phyloP scores from a whole-genome alignment of 1,140 invertebrate genomes.

The Drosophila mayri region DNA sequence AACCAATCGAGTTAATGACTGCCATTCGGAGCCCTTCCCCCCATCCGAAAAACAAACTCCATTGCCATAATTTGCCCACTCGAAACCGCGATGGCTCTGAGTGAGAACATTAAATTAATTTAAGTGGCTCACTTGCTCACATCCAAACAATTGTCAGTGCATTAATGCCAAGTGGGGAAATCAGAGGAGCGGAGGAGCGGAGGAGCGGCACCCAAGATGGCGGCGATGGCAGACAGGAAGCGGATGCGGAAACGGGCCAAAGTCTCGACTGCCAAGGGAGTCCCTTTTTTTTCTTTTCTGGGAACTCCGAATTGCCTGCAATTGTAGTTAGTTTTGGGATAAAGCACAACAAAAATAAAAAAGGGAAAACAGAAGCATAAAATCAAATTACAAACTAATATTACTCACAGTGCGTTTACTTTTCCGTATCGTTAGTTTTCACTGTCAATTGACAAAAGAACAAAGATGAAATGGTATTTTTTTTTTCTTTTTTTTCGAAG shows the following conservation, averaged over 20 bases:
- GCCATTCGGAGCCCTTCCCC: background rate
- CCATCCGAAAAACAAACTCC: conserved; percentile 20
- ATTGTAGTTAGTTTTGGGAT: conserved; percentile 40
- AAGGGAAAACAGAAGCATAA: conserved; percentile 63
- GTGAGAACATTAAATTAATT: conserved; percentile 68
- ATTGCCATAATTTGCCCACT: conserved; percentile 39
- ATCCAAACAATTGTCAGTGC: conserved; percentile 71
- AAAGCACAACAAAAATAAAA: conserved; percentile 3
- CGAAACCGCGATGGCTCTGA: conserved; percentile 27
- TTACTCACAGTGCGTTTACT: conserved; percentile 82
- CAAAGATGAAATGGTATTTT: conserved; percentile 47
- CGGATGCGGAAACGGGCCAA: conserved; percentile 41
- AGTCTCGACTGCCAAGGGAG: conserved; percentile 17
- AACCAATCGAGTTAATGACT: conserved; percentile 4
- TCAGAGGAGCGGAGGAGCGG: no score
- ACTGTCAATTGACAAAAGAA: conserved; percentile 77
- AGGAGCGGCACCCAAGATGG: conserved; percentile 8
- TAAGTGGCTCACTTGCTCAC: conserved; percentile 65
- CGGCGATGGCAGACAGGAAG: conserved; percentile 30
- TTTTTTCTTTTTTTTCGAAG: background rate
- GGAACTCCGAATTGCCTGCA: conserved; percentile 45
- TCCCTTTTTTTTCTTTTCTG: background rate
- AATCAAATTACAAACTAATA: conserved; percentile 84
- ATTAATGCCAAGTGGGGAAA: conserved; percentile 55
- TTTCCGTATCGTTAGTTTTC: conserved; percentile 83